phyloP scores from a whole-genome alignment of 2,888 invertebrate genomes.

The Nymphalis urticae region DNA sequence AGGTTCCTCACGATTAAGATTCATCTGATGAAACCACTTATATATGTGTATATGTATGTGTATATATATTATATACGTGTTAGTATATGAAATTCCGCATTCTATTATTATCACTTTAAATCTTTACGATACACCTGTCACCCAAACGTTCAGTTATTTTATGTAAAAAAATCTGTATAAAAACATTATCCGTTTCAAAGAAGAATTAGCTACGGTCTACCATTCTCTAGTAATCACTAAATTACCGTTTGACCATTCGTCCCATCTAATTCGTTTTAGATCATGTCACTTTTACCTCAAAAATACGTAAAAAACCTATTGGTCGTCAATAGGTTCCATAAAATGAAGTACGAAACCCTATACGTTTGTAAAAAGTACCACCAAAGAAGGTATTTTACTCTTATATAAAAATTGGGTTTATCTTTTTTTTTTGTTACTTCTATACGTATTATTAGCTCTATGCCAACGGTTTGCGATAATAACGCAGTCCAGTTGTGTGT shows the following conservation, averaged over 20 bases:
- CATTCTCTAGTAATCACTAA: constrained; percentile 12
- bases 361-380: constrained; percentile 5
- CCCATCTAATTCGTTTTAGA: constrained; percentile 14
- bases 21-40: too few species aligned
- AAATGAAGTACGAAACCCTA: neutral
- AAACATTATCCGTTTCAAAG: constrained; percentile 12
- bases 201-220: constrained; percentile 13
- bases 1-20: too few species aligned
- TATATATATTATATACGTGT: too few species aligned
- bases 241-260: constrained; percentile 15
- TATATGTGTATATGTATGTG: too few species aligned
- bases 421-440: neutral
- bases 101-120: neutral
- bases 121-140: neutral
- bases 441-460: neutral
- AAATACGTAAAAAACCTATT: constrained; percentile 1
- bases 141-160: constrained; percentile 9
- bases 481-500: neutral
- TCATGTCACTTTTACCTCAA: constrained; percentile 16
- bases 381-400: neutral
- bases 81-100: too few species aligned
- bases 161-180: constrained; percentile 4
- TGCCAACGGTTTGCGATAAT: neutral
- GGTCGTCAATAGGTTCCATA: neutral
- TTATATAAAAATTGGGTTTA: constrained; percentile 2